These are phyloP conservation scores for Bombus pascuorum DNA, from an alignment of 1,140 invertebrate genomes.

Conservation along the genomic window DNA sequence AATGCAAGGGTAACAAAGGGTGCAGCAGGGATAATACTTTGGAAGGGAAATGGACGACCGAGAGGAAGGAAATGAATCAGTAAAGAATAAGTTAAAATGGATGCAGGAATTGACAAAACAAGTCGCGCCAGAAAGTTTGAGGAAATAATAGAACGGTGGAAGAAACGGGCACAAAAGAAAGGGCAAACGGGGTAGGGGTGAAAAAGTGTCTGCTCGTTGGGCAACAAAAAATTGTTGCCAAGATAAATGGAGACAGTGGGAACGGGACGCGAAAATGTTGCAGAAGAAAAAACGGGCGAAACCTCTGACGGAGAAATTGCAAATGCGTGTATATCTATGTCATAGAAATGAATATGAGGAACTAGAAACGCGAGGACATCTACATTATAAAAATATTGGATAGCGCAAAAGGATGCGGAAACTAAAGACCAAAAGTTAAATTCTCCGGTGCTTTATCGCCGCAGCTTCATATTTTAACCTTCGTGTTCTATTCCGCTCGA, in stretches of 20 bases:
- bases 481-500: not conserved
- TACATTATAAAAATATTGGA: not conserved
- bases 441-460: not conserved
- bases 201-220: conserved; percentile 15
- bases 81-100: conserved; percentile 6
- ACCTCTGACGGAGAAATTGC: too few species aligned
- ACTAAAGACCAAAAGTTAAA: not conserved
- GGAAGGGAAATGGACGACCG: not conserved
- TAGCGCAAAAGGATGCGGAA: too few species aligned
- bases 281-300: not conserved
- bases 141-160: not conserved
- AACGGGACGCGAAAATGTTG: not conserved
- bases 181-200: not conserved
- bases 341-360: not conserved
- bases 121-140: conserved; percentile 4
- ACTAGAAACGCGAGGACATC: not conserved
- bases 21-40: not conserved
- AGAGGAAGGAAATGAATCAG: not conserved
- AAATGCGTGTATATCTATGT: not conserved
- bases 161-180: not conserved
- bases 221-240: conserved; percentile 31
- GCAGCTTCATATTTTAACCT: not conserved
- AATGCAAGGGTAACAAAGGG: not conserved
- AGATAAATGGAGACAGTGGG: conserved; percentile 28
- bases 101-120: conserved; percentile 30